Evolutionary conservation across 53 echinoderm and acorn worm genomes (phyloP).

Genomic region (Temnopleurus reevesii): DNA sequence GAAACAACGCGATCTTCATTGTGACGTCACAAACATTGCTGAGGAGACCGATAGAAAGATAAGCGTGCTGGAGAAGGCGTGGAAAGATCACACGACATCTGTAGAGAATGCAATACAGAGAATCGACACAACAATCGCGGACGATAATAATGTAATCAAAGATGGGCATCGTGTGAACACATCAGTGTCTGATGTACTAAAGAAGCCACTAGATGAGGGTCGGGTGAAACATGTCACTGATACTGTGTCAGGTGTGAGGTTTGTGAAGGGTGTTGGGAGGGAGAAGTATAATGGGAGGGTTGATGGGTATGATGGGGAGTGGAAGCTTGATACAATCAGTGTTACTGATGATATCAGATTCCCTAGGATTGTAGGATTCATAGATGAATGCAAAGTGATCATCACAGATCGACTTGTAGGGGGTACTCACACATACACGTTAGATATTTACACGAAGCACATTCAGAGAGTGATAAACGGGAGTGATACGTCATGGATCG

Average conservation of each 20-base stretch:
- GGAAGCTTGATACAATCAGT: not conserved
- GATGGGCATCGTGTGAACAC: not conserved
- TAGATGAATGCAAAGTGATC: not conserved
- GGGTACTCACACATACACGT: not conserved
- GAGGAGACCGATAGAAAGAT: not conserved
- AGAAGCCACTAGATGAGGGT: not conserved
- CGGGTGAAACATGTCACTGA: constrained; percentile 1
- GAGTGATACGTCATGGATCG: not conserved
- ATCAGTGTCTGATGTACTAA: not conserved
- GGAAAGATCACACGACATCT: not conserved
- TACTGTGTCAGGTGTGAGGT: not conserved
- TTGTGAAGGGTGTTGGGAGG: not conserved
- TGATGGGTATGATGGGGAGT: constrained; percentile 6
- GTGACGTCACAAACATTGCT: not conserved
- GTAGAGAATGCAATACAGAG: not conserved
- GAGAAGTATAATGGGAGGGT: constrained; percentile 25
- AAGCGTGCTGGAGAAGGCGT: not conserved
- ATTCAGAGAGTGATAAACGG: not conserved
- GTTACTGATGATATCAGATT: not conserved
- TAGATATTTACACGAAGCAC: not conserved
- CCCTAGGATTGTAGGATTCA: not conserved
- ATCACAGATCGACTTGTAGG: not conserved
- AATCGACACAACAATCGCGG: not conserved
- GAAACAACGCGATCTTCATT: not conserved
- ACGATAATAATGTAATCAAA: not conserved